Base-by-base conservation (phyloP, 2,888 invertebrate genomes). In the Andrena minutula region DNA sequence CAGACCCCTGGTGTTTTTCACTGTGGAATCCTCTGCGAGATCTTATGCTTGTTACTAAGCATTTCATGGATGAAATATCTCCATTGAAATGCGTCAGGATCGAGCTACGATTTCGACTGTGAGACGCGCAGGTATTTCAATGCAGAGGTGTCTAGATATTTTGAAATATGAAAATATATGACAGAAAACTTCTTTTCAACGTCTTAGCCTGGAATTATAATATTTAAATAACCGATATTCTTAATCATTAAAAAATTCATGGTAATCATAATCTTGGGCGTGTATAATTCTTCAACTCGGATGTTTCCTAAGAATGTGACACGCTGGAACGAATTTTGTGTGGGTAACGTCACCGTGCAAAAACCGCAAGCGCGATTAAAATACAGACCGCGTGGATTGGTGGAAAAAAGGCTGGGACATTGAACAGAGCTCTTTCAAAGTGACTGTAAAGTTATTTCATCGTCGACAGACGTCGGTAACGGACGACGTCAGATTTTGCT, bases 1-100 rank as follows among this genome's bases (percentile, higher is more conserved):
- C 63, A 60, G 87, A 82, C 87, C 82, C 78, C 86, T 79, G 77
- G 69, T 79, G 87, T 76, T 81, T 89, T 89, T 86, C 75, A 81
- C 65, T 81, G 32, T 26, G 23, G 41, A 70, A 12, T 70, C 58
- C 58, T 69, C 63, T 51, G 68, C 61, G 26, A 64, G 28, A 30
- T 82, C 78, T 75, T 51, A 7, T 61, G 47, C 26, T 65, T 68
- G 80, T 71, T 74, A 66, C 32, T 56, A 74, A 83, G 53, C 58
- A 66, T 71, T 68, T 26, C 61, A 20, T 8, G n/a, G 41, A 41
- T 68, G 66, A 74, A 41, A 41, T 41, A 41, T 41, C 41, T 41
- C 16, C 41, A 41, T 41, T 41, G 41, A 41, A 68, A 69, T 47
- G 56, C 56, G n/a, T 63, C 8, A 8, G 28, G 26, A 64, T 56